Evolutionary conservation across 2,888 invertebrate species (phyloP), one percentile per base, ranked within the genome.

Genomic region (Stegophylla sp.): DNA sequence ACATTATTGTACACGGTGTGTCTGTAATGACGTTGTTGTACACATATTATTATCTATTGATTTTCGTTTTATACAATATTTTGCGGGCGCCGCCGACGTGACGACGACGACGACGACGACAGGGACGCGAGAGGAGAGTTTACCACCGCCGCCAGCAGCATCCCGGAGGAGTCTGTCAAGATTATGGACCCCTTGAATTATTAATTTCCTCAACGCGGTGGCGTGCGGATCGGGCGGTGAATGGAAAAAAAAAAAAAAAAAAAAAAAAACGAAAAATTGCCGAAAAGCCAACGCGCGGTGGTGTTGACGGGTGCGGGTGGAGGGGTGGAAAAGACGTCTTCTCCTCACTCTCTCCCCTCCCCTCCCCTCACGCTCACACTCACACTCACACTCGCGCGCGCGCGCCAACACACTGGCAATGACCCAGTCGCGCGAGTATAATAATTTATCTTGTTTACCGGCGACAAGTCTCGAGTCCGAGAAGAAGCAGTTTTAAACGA

Each of bases 401-500:
- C 45, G 1, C 41, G 2, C 41, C 10, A 34, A 34, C 34, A 34
- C 34, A 34, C 34, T 15, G 45, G 48, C 67, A 61, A 61, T 61
- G 69, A 69, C 61, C 67, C 26, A 51, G 61, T 61, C 15, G 53
- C 26, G 48, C 26, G 48, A 79, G 45, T 77, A 69, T 77, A 77
- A 69, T 77, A 77, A 77, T 79, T 79, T 79, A 79, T 79, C 79
- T 79, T 79, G 79, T 79, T 79, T 79, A 79, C 79, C 79, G 79
- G 69, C 79, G 79, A 79, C 79, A 71, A 79, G 79, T 71, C 51
- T 71, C 61, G 71, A 79, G 79, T 79, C 79, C 79, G 59, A n/a
- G n/a, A 71, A 63, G 59, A 61, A 71, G 51, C 79, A 23, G 79
- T 69, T 79, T 79, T 79, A 79, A 71, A 69, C 61, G 69, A 61